phyloP scores from a whole-genome alignment of 2,113 vertebrate species.

The Nymphicus hollandicus region DNA sequence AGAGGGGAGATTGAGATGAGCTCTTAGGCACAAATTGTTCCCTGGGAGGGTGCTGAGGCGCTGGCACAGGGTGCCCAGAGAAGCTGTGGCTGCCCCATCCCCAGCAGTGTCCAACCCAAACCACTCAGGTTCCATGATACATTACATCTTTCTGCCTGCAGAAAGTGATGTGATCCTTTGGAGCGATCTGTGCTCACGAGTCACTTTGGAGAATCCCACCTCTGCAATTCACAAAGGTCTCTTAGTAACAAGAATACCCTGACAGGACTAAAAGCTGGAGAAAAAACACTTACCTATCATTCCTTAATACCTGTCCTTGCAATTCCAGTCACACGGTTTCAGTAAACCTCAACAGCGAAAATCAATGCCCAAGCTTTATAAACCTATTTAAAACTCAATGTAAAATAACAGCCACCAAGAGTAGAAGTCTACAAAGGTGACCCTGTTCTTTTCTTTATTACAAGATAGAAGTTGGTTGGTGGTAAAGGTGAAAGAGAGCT shows the following conservation, averaged over 20 bases:
- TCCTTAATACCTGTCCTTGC: not conserved
- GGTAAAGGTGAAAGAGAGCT: not conserved
- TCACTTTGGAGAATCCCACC: not conserved
- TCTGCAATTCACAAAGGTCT: not conserved
- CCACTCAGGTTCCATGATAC: not conserved
- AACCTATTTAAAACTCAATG: accelerated
- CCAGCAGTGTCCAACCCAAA: not conserved
- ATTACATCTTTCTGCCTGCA: not conserved
- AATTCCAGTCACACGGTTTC: no score
- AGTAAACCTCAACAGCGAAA: not conserved
- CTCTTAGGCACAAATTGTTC: no score
- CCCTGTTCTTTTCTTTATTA: not conserved
- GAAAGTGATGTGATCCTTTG: accelerated
- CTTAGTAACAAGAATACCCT: not conserved
- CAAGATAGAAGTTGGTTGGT: not conserved
- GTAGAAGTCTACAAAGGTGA: not conserved
- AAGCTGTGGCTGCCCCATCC: not conserved
- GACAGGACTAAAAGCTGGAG: not conserved
- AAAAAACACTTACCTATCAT: accelerated
- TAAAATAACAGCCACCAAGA: not conserved
- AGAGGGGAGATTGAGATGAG: no score
- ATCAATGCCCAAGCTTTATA: not conserved
- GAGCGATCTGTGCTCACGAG: not conserved
- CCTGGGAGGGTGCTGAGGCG: no score
- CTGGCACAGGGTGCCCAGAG: no score